These are phyloP conservation scores for Oxytorus armatus DNA, from an alignment of 2,888 invertebrate species.

Conservation along the genomic window DNA sequence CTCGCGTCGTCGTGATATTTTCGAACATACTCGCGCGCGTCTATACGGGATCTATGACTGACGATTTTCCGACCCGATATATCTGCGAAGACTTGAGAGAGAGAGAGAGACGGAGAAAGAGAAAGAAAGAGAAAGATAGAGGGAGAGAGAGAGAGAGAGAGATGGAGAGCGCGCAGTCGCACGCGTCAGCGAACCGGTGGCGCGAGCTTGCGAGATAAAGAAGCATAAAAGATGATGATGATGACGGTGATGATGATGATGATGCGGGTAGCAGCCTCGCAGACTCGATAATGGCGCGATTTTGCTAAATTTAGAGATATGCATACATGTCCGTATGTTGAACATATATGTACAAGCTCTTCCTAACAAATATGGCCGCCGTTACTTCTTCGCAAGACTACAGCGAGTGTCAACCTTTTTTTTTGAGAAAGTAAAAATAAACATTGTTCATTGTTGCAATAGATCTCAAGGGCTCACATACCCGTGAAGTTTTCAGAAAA, in stretches of 20 bases:
- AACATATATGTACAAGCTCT: background rate
- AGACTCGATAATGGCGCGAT: conserved; percentile 59
- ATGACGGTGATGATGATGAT: conserved; percentile 39
- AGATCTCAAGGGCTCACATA: too few species aligned
- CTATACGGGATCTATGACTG: conserved; percentile 66
- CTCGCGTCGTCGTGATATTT: conserved; percentile 45
- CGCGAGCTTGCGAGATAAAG: conserved; percentile 58
- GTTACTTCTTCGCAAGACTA: background rate
- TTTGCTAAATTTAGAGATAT: conserved; percentile 70
- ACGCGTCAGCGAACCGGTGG: conserved; percentile 43
- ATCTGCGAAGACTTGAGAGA: conserved; percentile 30
- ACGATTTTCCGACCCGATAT: conserved; percentile 59
- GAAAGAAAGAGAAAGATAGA: conserved; percentile 17
- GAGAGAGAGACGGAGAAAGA: conserved; percentile 25
- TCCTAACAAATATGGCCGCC: background rate
- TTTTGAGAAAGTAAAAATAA: background rate
- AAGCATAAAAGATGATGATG: conserved; percentile 36
- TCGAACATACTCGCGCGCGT: conserved; percentile 47
- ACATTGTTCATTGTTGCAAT: too few species aligned
- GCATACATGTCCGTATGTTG: background rate
- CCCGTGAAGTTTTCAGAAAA: too few species aligned
- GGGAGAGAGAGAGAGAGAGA: conserved; percentile 28
- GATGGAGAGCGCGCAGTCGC: conserved; percentile 44
- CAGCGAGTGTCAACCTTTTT: background rate
- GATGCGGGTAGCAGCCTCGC: conserved; percentile 52